phyloP scores from a whole-genome alignment of 2,797 vertebrate species.

The Oceanodroma leucorhoa region DNA sequence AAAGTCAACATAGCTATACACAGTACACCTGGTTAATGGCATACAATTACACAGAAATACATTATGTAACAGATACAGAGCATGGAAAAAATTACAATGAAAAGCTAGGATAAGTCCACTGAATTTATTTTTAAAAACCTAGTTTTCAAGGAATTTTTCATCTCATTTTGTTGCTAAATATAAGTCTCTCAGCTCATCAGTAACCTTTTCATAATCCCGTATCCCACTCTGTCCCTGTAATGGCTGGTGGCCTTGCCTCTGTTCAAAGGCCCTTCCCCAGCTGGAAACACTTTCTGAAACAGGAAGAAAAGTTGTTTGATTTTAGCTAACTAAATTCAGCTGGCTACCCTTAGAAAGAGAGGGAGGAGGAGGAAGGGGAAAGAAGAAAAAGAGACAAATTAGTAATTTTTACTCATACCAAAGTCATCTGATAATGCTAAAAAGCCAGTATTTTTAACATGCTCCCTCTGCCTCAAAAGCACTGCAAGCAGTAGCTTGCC shows the following conservation, averaged over 20 bases:
- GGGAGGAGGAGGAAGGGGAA: not conserved
- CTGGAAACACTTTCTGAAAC: constrained; percentile 36
- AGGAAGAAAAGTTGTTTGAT: not conserved
- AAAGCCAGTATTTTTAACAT: not conserved
- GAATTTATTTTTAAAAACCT: not conserved
- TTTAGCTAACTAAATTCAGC: not conserved
- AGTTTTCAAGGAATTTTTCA: not conserved
- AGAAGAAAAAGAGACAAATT: not conserved
- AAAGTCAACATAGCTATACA: not conserved
- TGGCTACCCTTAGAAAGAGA: not conserved
- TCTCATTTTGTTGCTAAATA: constrained; percentile 10
- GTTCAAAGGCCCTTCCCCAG: constrained; percentile 29
- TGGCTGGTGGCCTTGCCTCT: not conserved
- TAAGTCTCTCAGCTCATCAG: not conserved
- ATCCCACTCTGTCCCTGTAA: not conserved
- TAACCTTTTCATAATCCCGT: not conserved
- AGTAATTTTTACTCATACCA: not conserved
- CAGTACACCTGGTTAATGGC: not conserved
- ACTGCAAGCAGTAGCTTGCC: not conserved
- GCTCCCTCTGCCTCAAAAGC: not conserved
- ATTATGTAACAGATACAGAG: not conserved
- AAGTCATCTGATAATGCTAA: not conserved
- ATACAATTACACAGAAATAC: not conserved
- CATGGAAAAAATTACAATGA: not conserved
- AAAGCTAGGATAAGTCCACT: not conserved